These are phyloP conservation scores for Eleutherodactylus coqui DNA, from an alignment of 2,797 vertebrate species.

Conservation along the genomic window DNA sequence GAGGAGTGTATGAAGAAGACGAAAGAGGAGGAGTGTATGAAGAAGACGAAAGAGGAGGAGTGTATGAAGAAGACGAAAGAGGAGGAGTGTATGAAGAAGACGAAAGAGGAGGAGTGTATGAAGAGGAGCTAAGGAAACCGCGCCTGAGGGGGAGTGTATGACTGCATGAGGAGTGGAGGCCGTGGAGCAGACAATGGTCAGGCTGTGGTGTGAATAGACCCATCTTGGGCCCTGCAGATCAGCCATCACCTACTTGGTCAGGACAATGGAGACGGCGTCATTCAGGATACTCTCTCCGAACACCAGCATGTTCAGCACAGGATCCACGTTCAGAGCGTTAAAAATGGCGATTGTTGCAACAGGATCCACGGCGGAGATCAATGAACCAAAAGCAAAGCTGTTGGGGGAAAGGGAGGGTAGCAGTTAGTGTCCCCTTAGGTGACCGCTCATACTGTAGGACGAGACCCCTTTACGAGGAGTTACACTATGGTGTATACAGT, in stretches of 20 bases:
- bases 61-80: background rate
- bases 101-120: background rate
- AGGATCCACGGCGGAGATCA: conserved; percentile 97
- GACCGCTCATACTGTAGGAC: too few species aligned
- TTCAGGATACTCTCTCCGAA: conserved; percentile 99
- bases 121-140: background rate
- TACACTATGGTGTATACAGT: too few species aligned
- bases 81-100: background rate
- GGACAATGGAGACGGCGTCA: conserved; percentile 95
- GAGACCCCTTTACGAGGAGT: too few species aligned
- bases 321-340: conserved; percentile 97
- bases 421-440: too few species aligned
- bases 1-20: too few species aligned
- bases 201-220: too few species aligned
- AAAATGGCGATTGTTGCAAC: conserved; percentile 99
- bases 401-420: background rate
- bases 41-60: background rate
- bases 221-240: too few species aligned
- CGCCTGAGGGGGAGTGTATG: background rate
- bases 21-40: background rate
- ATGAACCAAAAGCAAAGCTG: conserved; percentile 96
- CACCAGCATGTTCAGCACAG: conserved; percentile 98
- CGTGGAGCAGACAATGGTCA: background rate
- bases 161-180: too few species aligned
- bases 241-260: conserved; percentile 90